phyloP scores from a whole-genome alignment of 2,113 vertebrate genomes.

The Brachionichthys hirsutus region DNA sequence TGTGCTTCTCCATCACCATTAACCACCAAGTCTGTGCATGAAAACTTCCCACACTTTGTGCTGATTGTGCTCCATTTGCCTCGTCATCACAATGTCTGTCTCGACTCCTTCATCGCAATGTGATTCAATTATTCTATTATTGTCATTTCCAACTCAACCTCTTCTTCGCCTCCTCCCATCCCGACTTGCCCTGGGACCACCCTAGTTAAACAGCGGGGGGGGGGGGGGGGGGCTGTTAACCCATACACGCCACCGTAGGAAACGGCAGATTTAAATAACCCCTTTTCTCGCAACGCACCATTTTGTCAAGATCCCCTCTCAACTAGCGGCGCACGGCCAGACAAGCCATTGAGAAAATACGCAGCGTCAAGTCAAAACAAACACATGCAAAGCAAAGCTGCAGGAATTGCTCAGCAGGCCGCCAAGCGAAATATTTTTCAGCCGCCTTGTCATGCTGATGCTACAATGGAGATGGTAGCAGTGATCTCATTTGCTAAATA shows the following conservation, averaged over 20 bases:
- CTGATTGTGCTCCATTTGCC: conserved; percentile 14
- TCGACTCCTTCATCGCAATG: conserved; percentile 29
- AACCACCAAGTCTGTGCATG: conserved; percentile 40
- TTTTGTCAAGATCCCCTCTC: conserved; percentile 55
- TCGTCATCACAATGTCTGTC: conserved; percentile 13
- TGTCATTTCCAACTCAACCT: conserved; percentile 1
- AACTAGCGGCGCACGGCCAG: conserved; percentile 69
- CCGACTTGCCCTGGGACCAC: conserved; percentile 22
- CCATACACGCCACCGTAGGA: conserved; percentile 24
- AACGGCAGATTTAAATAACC: conserved; percentile 53
- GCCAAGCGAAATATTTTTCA: conserved; percentile 74
- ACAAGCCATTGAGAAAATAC: conserved; percentile 71
- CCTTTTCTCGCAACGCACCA: conserved; percentile 46
- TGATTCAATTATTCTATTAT: conserved; percentile 26
- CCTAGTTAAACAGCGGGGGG: conserved; percentile 16
- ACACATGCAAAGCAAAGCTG: conserved; percentile 45
- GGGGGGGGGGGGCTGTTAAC: too few relatives aligned
- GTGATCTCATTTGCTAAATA: conserved; percentile 77
- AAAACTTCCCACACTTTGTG: conserved; percentile 22
- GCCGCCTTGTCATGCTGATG: conserved; percentile 63
- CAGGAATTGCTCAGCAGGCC: conserved; percentile 37
- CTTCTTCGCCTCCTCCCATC: not conserved
- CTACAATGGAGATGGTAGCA: conserved; percentile 60
- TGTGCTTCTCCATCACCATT: conserved; percentile 33
- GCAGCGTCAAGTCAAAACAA: conserved; percentile 71